Evolutionary conservation across 2,888 invertebrate species (phyloP), one percentile per base, ranked within the genome.

Genomic region (Meiosimyza decipiens): DNA sequence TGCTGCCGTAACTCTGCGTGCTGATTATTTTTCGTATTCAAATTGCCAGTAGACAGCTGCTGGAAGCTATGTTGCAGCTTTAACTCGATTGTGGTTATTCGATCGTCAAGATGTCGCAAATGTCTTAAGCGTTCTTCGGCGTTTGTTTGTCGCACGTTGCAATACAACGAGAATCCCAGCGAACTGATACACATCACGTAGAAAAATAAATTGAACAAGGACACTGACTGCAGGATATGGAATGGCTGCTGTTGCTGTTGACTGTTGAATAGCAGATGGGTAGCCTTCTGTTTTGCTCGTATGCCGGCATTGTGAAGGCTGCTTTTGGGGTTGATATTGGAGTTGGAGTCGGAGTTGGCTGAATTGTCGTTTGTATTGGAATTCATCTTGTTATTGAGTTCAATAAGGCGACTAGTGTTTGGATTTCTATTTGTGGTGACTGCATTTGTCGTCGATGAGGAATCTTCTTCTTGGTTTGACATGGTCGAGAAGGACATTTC

Each of bases 131-230:
- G 82, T 63, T 85, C 83, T 76, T 87, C 87, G 69, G 82, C 77
- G 72, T 85, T 83, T 71, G 83, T 82, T 77, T 87, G 87, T 69
- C 86, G 84, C 78, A 85, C 82, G 74, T 85, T 86, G 75, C 83
- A 82, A 74, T 87, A 87, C 50, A 87, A 77, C 5, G 87, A 85
- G 72, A 87, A 85, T 72, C 83, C 86, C 80, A 87, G 81, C 71
- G 87, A 85, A 78, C 83, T 83, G 77, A 87, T 80, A 80, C 87
- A 87, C 77, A 87, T 80, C 80, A 86, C 81, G 79, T 85, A 87
- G 79, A 86, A 81, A 77, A 84, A 80, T 74, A 86, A 79, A 78
- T 85, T 85, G 78, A 86, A 79, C 80, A 86, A 80, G 76, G 87
- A 83, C 76, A 83, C 79, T 63, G 77, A 76, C 7, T 62, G 73